Evolutionary conservation across 2,797 vertebrate genomes (phyloP), one percentile per base, ranked within the genome.

Genomic region (Hybognathus amarus): DNA sequence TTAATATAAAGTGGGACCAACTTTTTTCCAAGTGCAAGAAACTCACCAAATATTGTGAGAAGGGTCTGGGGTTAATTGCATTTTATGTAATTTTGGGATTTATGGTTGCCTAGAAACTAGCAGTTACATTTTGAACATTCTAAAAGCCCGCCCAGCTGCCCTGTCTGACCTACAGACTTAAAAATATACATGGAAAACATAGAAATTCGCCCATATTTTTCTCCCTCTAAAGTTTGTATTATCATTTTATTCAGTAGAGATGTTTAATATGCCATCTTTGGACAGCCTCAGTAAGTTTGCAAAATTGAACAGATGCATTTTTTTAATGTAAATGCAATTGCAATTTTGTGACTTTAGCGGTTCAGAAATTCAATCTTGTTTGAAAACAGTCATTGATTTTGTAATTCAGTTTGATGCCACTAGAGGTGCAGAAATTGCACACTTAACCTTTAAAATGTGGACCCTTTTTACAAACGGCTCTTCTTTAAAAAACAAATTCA

Each of bases 21-120:
- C 50, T 74, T 74, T 74, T 3, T n/a, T 80, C 50, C 50, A 11
- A 40, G 12, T 30, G n/a, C 36, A 54, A 47, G 47, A 68, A 69
- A 40, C 38, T 42, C 52, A 56, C n/a, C 78, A 33, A 70, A 80
- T 33, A 36, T 36, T 33, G 30, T 47, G 36, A 38, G 50, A 74
- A 74, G 12, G 24, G 45, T 33, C 52, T 59, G 38, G 18, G 24
- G n/a, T 56, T 80, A 70, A 80, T 42, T 80, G 24, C 4, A 61
- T 80, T 56, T 69, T 45, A 54, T 45, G 68, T 70, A 24, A 80
- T 45, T 80, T 69, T 70, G 50, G 30, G 71, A 74, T 74, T 11
- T 9, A 74, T 54, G 71, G 71, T 54, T 2, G 30, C 71, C 50
- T 36, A 54, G 50, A 50, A 74, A 54, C 50, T 9, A 54, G 30